Conservation (phyloP, 2,797 vertebrate species). For the Pagetopsis macropterus region DNA sequence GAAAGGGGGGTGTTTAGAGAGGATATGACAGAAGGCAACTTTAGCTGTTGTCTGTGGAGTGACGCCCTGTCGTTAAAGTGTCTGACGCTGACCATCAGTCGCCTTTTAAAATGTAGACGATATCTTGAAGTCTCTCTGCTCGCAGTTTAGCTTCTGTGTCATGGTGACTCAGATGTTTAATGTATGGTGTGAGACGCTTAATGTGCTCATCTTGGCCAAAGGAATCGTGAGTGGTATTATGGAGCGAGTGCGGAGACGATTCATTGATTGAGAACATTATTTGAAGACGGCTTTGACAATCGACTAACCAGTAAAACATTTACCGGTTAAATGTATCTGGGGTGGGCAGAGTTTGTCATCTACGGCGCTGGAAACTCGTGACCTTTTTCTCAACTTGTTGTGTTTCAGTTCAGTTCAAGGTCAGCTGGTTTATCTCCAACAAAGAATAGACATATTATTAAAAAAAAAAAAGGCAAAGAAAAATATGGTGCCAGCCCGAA, state of each 20-base stretch:
- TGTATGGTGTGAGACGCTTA: background rate
- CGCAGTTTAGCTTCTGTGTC: conserved; percentile 9
- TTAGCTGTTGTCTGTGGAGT: conserved; percentile 22
- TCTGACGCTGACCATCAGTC: conserved; percentile 21
- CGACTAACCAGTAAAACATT: background rate
- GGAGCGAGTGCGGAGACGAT: background rate
- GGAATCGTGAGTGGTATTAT: too few species aligned
- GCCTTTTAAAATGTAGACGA: conserved; percentile 25
- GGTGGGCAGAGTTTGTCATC: background rate
- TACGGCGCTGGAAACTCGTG: background rate
- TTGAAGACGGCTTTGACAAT: background rate
- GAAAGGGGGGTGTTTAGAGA: conserved; percentile 39
- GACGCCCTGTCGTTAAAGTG: conserved; percentile 12
- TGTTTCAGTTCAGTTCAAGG: background rate
- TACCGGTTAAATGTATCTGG: background rate
- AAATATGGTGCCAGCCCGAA: background rate
- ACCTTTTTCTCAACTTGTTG: background rate
- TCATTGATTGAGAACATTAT: background rate
- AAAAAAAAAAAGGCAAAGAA: background rate
- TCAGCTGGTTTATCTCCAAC: accelerated
- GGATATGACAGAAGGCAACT: conserved; percentile 44
- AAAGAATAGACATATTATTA: background rate
- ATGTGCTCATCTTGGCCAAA: too few species aligned
- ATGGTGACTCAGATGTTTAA: background rate
- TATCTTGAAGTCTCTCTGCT: conserved; percentile 31